Percentiles rank a stretch among this genome's conserved stretches.
These are phyloP conservation scores for Bungarus multicinctus DNA, from an alignment of 2,113 vertebrate species.

Conservation along the genomic window DNA sequence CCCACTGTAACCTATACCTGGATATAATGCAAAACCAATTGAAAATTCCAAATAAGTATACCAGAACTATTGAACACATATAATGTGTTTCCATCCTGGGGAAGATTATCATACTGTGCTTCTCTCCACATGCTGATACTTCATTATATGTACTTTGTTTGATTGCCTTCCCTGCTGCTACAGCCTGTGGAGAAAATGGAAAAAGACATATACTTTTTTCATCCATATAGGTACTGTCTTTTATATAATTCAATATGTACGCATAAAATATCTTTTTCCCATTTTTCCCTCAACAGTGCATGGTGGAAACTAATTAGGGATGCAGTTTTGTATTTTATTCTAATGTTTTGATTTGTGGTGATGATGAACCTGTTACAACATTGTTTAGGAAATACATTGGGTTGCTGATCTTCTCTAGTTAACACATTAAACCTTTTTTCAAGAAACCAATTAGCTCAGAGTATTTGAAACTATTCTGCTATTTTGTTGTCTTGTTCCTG, in stretches of 20 bases:
- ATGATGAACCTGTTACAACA: neutral
- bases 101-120: neutral
- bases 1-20: neutral
- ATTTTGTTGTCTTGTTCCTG: neutral
- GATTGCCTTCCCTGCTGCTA: slow-evolving; percentile 20
- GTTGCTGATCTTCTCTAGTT: slow-evolving; percentile 11
- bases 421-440: slow-evolving; percentile 19
- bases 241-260: neutral
- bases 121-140: slow-evolving; percentile 20
- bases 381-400: neutral
- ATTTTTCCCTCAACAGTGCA: neutral
- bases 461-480: slow-evolving; percentile 10
- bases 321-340: neutral
- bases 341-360: neutral
- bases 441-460: slow-evolving; percentile 13
- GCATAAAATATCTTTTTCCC: neutral
- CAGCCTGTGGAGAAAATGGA: slow-evolving; percentile 21
- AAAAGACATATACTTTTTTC: slow-evolving; percentile 11
- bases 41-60: neutral
- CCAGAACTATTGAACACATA: neutral
- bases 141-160: slow-evolving; percentile 18
- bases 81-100: neutral
- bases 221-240: neutral
- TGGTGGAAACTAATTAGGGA: neutral
- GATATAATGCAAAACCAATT: neutral